Percentiles rank a stretch among this genome's conserved stretches.
Evolutionary conservation across 2,888 invertebrate genomes (phyloP).

Genomic region (Gymnosoma rotundatum): DNA sequence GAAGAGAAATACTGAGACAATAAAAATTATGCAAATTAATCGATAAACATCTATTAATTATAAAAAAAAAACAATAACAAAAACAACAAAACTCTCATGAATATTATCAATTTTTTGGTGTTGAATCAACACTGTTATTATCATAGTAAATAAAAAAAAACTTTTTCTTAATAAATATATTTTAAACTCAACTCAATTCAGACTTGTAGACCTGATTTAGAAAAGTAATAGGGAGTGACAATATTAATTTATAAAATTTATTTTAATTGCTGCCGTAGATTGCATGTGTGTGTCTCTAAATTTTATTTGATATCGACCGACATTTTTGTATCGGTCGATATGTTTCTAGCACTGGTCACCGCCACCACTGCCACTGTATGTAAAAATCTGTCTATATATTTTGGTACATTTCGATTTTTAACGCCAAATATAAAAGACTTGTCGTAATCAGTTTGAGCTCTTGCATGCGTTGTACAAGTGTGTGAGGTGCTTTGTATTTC

Average conservation of each 20-base stretch:
- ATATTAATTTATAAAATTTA: conserved; percentile 80
- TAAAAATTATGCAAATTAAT: conserved; percentile 66
- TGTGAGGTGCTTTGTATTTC: conserved; percentile 65
- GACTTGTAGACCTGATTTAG: conserved; percentile 34
- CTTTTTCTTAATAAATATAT: conserved; percentile 55
- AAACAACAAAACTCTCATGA: conserved; percentile 24
- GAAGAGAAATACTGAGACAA: background rate
- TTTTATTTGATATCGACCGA: conserved; percentile 70
- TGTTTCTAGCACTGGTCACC: background rate
- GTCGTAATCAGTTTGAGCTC: conserved; percentile 52
- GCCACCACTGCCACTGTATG: conserved; percentile 51
- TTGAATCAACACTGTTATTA: conserved; percentile 54
- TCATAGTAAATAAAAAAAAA: conserved; percentile 33
- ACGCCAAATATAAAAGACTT: conserved; percentile 56
- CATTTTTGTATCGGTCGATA: conserved; percentile 44
- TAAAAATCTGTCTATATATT: conserved; percentile 56
- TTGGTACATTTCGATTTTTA: conserved; percentile 50
- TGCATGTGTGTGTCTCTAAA: conserved; percentile 24
- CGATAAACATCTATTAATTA: conserved; percentile 63
- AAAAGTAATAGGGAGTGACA: conserved; percentile 75
- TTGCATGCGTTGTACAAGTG: conserved; percentile 41
- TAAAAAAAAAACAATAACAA: background rate
- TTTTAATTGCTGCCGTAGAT: conserved; percentile 75
- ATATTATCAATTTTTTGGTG: conserved; percentile 45
- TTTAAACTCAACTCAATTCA: conserved; percentile 38